These are phyloP conservation scores for Clamator glandarius DNA, from an alignment of 2,797 vertebrate species.

Conservation along the genomic window DNA sequence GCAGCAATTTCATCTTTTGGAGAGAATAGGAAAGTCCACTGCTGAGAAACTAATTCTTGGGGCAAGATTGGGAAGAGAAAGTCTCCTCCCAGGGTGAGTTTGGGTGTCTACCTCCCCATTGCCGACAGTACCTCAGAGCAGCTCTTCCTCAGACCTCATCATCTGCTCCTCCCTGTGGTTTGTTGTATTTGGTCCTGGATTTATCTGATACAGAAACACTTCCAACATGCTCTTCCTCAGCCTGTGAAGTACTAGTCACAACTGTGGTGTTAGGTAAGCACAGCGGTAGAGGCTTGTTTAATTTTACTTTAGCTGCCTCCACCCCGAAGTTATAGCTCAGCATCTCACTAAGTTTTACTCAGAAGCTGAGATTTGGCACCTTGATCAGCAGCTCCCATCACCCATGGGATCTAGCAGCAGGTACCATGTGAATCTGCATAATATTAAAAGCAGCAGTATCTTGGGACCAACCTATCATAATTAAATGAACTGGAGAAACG, in stretches of 20 bases:
- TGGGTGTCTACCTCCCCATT: neutral
- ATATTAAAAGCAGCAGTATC: neutral
- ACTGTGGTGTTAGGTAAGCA: neutral
- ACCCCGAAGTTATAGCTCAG: neutral
- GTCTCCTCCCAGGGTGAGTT: neutral
- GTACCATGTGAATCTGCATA: neutral
- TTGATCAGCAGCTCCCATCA: neutral
- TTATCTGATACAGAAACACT: neutral
- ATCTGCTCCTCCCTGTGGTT: neutral
- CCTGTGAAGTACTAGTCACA: neutral
- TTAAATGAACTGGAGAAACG: neutral
- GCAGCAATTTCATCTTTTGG: neutral
- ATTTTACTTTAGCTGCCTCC: neutral
- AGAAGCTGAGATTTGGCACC: neutral
- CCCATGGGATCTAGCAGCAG: neutral
- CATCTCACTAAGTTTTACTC: neutral
- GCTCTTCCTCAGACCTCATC: neutral
- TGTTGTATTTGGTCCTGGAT: neutral
- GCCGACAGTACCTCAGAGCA: neutral
- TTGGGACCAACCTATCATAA: rapidly evolving
- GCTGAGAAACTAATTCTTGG: neutral
- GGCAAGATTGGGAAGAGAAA: neutral
- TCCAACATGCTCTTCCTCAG: neutral
- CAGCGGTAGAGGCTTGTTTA: neutral
- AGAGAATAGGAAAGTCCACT: neutral